Evolutionary conservation across 1,140 invertebrate genomes (phyloP).

Genomic region (Dryas iulia): DNA sequence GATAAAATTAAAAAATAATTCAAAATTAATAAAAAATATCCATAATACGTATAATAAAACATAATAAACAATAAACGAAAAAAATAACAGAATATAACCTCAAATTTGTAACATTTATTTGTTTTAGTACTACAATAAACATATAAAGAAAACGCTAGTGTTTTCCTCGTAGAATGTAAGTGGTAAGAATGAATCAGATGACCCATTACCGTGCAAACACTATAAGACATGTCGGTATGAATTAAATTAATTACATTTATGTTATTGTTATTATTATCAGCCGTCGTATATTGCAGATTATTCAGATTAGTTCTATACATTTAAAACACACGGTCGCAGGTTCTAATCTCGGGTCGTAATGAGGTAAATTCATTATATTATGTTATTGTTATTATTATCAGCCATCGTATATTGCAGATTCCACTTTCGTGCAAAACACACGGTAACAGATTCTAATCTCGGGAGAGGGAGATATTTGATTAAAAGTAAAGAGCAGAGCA

Average conservation of each 20-base stretch:
- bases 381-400: background rate
- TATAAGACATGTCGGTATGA: conserved; percentile 9
- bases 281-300: background rate
- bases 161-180: conserved; percentile 8
- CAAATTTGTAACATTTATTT: no score
- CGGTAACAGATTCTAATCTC: background rate
- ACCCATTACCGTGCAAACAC: conserved; percentile 28
- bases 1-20: no score
- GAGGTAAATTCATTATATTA: background rate
- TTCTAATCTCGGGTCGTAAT: background rate
- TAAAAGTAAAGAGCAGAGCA: no score
- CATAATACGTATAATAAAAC: no score
- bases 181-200: conserved; percentile 3
- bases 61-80: no score
- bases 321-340: background rate
- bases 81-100: no score
- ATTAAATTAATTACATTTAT: no score
- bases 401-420: background rate
- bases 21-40: no score
- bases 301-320: background rate
- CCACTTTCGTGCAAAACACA: no score
- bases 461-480: no score
- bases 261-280: background rate
- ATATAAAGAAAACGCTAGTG: conserved; percentile 2
- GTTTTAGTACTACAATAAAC: background rate